Base-by-base conservation (phyloP, 2,888 invertebrate genomes). In the Drosophila anomelani region DNA sequence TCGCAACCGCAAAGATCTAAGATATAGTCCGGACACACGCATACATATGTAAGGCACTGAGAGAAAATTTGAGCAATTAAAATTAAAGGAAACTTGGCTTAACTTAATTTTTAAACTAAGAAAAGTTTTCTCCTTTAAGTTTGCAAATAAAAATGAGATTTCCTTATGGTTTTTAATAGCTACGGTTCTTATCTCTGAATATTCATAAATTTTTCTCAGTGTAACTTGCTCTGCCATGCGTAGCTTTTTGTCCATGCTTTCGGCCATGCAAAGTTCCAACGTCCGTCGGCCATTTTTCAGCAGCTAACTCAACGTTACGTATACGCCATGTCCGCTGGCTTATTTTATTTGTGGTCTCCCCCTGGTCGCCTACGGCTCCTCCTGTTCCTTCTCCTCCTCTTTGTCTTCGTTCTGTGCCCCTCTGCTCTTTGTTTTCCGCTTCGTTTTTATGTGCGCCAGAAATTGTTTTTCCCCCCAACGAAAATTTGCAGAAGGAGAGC, bases 261-360 rank as follows among this genome's bases (percentile, higher is more conserved):
- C 44, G 56, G 43, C 47, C 68, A 83, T 76, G 86, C 74, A 84
- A 86, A 84, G 76, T 58, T 84, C 68, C 57, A 70, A 63, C 69
- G 80, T 80, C 72, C 80, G 76, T 62, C 81, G 77, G 69, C 81
- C 80, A 85, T 84, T 85, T 82, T 85, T 85, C 84, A 84, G 64
- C 70, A 76, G 71, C 78, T 76, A 79, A 82, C 69, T 76, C 62
- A 58, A 80, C 61, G 77, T 80, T 80, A 57, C 78, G 81, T 79
- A 81, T 79, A 81, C 82, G 79, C 81, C 70, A 66, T 70, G 81
- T 70, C 69, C 66, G 69, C 71, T 41, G 59, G 81, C 75, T 78
- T 80, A 75, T 77, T 81, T 84, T 84, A 83, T 85, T 84, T 85
- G 83, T 66, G 77, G 79, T 79, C 85, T 54, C 34, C 49, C 49